Percentiles rank a stretch among this genome's conserved stretches.
phyloP scores from a whole-genome alignment of 37 sponge, comb jelly and placozoan species.

The Lycopodina hypogea region DNA sequence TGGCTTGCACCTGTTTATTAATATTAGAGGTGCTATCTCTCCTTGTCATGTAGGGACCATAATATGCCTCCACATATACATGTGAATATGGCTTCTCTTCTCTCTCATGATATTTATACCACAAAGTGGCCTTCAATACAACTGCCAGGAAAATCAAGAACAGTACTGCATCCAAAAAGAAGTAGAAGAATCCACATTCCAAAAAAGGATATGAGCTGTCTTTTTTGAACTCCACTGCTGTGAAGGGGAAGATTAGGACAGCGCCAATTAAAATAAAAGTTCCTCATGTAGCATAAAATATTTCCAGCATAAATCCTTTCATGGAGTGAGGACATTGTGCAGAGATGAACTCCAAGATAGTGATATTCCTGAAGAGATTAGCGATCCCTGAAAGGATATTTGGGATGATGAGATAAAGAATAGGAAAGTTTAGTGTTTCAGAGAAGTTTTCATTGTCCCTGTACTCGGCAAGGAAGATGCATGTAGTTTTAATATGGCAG shows the following conservation, averaged over 20 bases:
- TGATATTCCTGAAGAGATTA: neutral
- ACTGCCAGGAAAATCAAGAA: neutral
- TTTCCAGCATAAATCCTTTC: neutral
- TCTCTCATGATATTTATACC: neutral
- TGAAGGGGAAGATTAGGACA: neutral
- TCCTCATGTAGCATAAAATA: neutral
- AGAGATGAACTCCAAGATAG: constrained; percentile 9
- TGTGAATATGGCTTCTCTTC: neutral
- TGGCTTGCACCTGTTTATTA: too few relatives aligned
- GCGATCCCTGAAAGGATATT: neutral
- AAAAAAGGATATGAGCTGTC: neutral
- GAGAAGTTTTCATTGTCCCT: neutral
- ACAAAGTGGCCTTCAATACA: neutral
- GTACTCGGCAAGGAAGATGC: neutral
- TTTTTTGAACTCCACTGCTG: neutral
- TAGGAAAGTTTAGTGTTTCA: neutral
- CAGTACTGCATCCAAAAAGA: neutral
- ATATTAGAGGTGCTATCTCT: too few relatives aligned
- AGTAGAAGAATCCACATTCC: neutral
- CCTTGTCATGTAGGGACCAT: neutral
- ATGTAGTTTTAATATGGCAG: neutral
- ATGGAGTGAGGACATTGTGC: constrained; percentile 9
- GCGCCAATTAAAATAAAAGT: neutral
- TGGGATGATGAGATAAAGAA: neutral
- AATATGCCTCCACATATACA: constrained; percentile 5